Evolutionary conservation across 2,113 vertebrate genomes (phyloP).

Genomic region (Oncorhynchus tshawytscha): DNA sequence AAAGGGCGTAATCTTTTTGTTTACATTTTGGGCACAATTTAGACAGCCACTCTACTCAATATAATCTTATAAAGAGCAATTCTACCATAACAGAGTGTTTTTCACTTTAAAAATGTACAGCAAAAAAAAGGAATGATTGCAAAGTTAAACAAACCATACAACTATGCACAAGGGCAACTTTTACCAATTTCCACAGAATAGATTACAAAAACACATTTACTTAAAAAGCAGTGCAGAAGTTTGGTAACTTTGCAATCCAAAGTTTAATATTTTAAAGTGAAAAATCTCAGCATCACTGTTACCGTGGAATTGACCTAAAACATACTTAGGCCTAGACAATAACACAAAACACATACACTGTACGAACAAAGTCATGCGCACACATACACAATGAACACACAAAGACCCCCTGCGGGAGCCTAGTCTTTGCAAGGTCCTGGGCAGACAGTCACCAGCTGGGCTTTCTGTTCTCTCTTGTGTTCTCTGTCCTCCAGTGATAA

Average conservation of each 20-base stretch:
- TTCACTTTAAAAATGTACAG: too few relatives aligned
- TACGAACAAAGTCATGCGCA: background rate
- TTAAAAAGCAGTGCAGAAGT: too few relatives aligned
- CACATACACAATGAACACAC: background rate
- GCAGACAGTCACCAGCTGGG: constrained; percentile 1
- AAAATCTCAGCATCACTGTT: too few relatives aligned
- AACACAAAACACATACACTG: background rate
- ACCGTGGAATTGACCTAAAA: background rate
- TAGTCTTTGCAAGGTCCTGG: background rate
- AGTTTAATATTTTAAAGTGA: too few relatives aligned
- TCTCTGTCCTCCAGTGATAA: background rate
- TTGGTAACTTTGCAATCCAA: too few relatives aligned
- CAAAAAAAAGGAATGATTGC: too few relatives aligned
- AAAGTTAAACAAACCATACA: too few relatives aligned
- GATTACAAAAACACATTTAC: too few relatives aligned
- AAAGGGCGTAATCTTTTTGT: background rate
- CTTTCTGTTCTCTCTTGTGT: background rate
- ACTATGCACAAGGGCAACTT: too few relatives aligned
- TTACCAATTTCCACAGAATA: too few relatives aligned
- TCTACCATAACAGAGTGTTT: too few relatives aligned
- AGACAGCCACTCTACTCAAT: background rate
- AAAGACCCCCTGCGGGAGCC: background rate
- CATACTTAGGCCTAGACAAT: background rate
- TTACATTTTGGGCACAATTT: background rate
- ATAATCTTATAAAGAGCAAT: background rate